Percentiles rank a stretch among this genome's conserved stretches.
phyloP scores from a whole-genome alignment of 2,888 invertebrate species.

The Himalopsyche tibetana region DNA sequence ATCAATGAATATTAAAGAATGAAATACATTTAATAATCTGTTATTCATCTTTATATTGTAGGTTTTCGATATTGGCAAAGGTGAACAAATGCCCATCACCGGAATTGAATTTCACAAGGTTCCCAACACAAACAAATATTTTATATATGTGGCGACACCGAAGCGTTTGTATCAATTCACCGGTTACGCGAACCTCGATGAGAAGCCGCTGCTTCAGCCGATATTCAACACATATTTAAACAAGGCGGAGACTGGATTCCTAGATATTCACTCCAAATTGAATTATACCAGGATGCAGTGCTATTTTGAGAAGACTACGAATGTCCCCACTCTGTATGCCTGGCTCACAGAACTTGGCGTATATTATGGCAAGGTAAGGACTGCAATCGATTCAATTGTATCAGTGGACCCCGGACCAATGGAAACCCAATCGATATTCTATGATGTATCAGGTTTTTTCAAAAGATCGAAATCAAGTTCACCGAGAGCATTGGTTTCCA shows the following conservation, averaged over 20 bases:
- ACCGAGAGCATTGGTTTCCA: too few species aligned
- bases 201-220: constrained; percentile 87
- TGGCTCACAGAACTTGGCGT: constrained; percentile 93
- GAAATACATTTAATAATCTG: too few species aligned
- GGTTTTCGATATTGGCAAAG: constrained; percentile 93
- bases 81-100: constrained; percentile 87
- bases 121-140: constrained; percentile 84
- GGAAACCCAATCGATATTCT: too few species aligned
- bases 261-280: constrained; percentile 84
- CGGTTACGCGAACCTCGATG: constrained; percentile 85
- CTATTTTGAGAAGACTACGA: constrained; percentile 81
- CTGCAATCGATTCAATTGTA: neutral
- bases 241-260: constrained; percentile 82
- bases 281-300: constrained; percentile 88
- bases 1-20: too few species aligned
- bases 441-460: too few species aligned
- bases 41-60: constrained; percentile 69
- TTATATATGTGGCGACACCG: constrained; percentile 90
- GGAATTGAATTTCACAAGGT: constrained; percentile 90
- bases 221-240: constrained; percentile 88
- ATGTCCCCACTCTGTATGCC: constrained; percentile 86
- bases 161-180: constrained; percentile 92
- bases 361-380: constrained; percentile 84
- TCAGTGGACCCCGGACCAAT: too few species aligned
- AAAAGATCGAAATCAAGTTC: too few species aligned